Base-by-base conservation (phyloP, 2,888 invertebrate genomes). In the Sminthurides aquaticus region DNA sequence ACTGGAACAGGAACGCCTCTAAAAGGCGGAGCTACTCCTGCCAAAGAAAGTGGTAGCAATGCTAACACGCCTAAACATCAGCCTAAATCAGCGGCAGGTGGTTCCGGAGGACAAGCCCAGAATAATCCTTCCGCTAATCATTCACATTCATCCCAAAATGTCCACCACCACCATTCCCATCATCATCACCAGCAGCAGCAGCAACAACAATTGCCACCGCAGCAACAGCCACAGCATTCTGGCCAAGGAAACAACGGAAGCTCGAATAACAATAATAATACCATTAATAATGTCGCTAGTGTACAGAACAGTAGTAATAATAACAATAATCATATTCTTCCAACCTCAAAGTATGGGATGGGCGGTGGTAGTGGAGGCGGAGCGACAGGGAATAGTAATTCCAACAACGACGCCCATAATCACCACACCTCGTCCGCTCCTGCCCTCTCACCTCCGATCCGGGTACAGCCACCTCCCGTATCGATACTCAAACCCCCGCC, bases 401-500 rank as follows among this genome's bases (percentile, higher is more conserved):
- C 11, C 24, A 56, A 57, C 34, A 62, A 66, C 60, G n/a, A n/a
- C n/a, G 8, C 43, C 5, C 15, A 34, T 34, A 5, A 5, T 34
- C 43, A 52, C 5, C 52, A 18, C 5, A 8, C 8, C 3, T 5
- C 8, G 5, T 15, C 52, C 22, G 8, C 52, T 18, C 20, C 52
- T 52, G 20, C 52, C 5, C 52, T 22, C 20, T 22, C 52, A 15
- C 61, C 66, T n/a, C 59, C 64, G 43, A 20, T 66, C 11, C 62
- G 54, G 57, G 61, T 62, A 11, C 71, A 69, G 52, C 68, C 68
- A 49, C 70, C 68, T 0, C 73, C 73, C 24, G 66, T 68, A n/a
- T 71, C 73, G 34, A 71, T 73, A 52, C 55, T 71, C 11, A 74
- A 71, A 60, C 72, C 69, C 15, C 69, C 71, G 18, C 71, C 71